Evolutionary conservation across 2,797 vertebrate genomes (phyloP), one percentile per base, ranked within the genome.

Genomic region (Nannoperca australis): DNA sequence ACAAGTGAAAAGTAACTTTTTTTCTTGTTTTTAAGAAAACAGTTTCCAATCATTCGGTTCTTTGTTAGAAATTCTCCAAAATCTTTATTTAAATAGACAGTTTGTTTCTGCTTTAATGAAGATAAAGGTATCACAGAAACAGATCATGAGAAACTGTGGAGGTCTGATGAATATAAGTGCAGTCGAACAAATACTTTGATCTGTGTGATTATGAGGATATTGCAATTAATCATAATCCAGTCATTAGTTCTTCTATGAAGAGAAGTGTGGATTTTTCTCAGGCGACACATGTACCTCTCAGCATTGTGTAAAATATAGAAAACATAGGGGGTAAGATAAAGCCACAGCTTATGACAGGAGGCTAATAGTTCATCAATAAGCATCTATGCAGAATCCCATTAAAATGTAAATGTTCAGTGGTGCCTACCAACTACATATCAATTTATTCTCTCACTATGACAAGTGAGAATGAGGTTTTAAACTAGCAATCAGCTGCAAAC

Each of bases 401-500:
- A 53, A 54, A 32, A 45, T 36, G 9, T 50, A 15, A 44, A 51
- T 68, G 1, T 42, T 72, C 13, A 54, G 24, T 42, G 55, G 17
- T 8, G 36, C 18, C 72, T 59, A 7, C 42, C 34, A 65, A 70
- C n/a, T 66, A 70, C 17, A 62, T 58, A 17, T 44, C 2, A 38
- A 65, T 58, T 63, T 40, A 36, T 42, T 59, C 42, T 62, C 4
- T 62, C 34, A 27, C 9, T 58, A 27, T 47, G 24, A 63, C 17
- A 17, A 63, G 24, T 27, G 24, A 27, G 24, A 54, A 56, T 56
- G n/a, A 70, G 14, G 27, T 45, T 81, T 47, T 60, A 54, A 85
- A 83, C 38, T 56, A 4, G 22, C 22, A 79, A 81, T 75, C 73
- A 78, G 34, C 42, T 20, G 45, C 27, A 50, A 78, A 81, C 14